These are phyloP conservation scores for Corydoras maculifer DNA, from an alignment of 2,113 vertebrate genomes.

Conservation along the genomic window DNA sequence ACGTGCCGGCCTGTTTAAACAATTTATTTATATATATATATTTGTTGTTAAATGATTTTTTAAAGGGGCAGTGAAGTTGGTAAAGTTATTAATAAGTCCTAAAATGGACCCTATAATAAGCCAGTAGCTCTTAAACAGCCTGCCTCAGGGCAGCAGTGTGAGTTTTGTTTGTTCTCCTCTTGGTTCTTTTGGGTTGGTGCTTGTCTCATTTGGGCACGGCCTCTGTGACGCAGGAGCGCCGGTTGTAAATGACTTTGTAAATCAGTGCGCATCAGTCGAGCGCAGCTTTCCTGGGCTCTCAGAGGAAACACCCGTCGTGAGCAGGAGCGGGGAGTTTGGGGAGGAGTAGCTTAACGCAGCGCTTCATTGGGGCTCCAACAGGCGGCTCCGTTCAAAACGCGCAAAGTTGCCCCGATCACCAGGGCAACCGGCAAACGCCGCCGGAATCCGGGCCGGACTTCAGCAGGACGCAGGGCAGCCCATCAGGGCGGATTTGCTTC, in stretches of 20 bases:
- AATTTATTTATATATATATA: no score
- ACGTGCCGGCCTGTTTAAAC: no score
- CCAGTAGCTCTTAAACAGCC: neutral
- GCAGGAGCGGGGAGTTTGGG: neutral
- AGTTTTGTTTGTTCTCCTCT: neutral
- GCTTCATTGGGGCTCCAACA: conserved; percentile 6
- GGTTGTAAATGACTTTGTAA: conserved; percentile 26
- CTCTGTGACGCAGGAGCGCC: conserved; percentile 10
- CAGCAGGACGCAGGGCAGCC: no score
- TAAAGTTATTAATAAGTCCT: no score
- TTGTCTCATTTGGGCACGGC: neutral
- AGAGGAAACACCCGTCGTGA: no score
- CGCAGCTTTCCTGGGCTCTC: neutral
- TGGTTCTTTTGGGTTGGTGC: neutral
- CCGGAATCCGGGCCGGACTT: conserved; percentile 55
- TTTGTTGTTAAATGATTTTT: no score
- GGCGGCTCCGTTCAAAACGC: conserved; percentile 29
- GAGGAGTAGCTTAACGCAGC: neutral
- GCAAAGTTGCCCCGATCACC: conserved; percentile 47
- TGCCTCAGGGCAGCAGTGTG: neutral
- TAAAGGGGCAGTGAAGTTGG: no score
- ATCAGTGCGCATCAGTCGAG: conserved; percentile 3
- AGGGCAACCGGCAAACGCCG: conserved; percentile 47
- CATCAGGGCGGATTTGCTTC: neutral
- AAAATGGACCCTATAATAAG: neutral